Conservation (phyloP, 1,140 invertebrate genomes). For the Hydropsyche tenuis region DNA sequence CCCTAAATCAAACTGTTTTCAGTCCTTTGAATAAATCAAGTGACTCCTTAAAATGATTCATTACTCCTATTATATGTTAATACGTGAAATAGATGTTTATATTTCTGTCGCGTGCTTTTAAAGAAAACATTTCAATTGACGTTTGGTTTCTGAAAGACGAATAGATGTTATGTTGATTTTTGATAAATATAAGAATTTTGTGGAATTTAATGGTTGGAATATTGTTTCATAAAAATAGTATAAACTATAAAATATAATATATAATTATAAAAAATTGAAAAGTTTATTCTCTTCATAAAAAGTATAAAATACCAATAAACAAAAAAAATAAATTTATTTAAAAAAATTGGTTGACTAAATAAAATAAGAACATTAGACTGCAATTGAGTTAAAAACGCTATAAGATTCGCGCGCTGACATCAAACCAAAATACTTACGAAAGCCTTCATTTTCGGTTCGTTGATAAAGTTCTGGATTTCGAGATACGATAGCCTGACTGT, state of each 20-base stretch:
- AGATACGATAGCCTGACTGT: conserved; percentile 17
- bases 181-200: neutral
- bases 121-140: neutral
- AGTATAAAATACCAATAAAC: neutral
- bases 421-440: conserved; percentile 44
- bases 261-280: neutral
- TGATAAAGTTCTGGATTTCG: neutral
- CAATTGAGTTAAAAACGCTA: neutral
- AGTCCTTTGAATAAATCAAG: neutral
- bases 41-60: neutral
- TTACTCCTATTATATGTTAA: neutral
- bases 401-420: no score
- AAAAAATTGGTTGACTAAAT: neutral
- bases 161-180: neutral
- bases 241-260: neutral
- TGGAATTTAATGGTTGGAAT: neutral
- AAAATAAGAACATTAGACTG: neutral
- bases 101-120: neutral
- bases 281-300: neutral
- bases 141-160: neutral
- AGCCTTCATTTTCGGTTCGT: conserved; percentile 34
- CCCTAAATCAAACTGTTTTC: conserved; percentile 2
- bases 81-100: neutral
- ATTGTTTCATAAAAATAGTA: neutral
- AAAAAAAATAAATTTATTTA: neutral